A percentile compares a stretch with the other conserved stretches of the same genome.
Evolutionary conservation across 2,113 vertebrate species (phyloP).

Genomic region (Elephantulus edwardii): DNA sequence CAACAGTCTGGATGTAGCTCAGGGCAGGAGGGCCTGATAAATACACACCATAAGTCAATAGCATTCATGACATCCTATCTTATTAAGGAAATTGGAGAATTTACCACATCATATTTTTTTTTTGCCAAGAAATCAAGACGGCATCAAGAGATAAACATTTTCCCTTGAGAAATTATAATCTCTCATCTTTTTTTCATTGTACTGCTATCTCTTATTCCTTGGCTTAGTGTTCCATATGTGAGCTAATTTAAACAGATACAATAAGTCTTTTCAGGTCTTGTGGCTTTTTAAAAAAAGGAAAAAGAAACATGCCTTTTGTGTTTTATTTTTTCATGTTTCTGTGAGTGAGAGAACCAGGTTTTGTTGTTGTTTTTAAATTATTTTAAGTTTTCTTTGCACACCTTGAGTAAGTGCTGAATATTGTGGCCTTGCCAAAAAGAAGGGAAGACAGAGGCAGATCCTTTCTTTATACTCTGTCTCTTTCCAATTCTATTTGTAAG

Average conservation of each 20-base stretch:
- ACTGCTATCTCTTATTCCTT: constrained; percentile 15
- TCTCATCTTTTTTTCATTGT: not conserved
- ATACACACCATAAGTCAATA: not conserved
- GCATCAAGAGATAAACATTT: constrained; percentile 10
- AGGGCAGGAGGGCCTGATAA: not conserved
- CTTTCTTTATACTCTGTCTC: not conserved
- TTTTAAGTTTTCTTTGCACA: not conserved
- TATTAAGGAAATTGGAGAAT: constrained; percentile 5
- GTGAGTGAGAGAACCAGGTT: not conserved
- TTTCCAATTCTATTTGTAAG: not conserved
- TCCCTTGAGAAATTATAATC: constrained; percentile 47
- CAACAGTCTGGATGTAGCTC: not conserved
- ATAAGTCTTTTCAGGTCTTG: constrained; percentile 18
- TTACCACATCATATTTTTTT: constrained; percentile 9
- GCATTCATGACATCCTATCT: not conserved
- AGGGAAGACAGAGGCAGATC: not conserved
- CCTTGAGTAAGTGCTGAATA: not conserved
- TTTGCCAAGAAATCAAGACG: constrained; percentile 37
- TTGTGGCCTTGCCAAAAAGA: not conserved
- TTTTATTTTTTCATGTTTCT: constrained; percentile 27
- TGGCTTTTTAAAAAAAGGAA: not conserved
- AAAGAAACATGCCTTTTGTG: not conserved
- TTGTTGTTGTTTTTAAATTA: not conserved
- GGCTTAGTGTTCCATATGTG: constrained; percentile 4
- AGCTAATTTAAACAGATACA: not conserved